A percentile compares a stretch with the other conserved stretches of the same genome.
These are phyloP conservation scores for Rousettus madagascariensis DNA, from an alignment of 2,797 vertebrate genomes.

Conservation along the genomic window DNA sequence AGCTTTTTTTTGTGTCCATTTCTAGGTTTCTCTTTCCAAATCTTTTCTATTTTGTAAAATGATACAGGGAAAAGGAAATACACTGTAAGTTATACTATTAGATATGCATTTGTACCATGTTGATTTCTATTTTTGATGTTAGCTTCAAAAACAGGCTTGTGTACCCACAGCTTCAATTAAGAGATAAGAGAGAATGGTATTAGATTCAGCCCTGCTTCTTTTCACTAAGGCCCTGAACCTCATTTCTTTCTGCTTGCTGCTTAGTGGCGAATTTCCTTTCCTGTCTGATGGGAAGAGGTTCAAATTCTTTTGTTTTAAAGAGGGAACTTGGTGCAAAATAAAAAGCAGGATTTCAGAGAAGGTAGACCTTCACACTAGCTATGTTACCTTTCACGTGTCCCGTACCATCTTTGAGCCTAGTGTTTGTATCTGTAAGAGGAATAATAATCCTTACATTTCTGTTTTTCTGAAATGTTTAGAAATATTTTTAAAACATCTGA, in stretches of 20 bases:
- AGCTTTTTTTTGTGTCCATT: not conserved
- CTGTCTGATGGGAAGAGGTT: not conserved
- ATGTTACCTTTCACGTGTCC: not conserved
- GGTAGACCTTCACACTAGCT: not conserved
- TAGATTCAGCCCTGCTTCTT: slow-evolving; percentile 23
- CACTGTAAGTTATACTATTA: not conserved
- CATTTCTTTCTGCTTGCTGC: not conserved
- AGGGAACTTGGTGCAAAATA: not conserved
- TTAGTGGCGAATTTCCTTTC: not conserved
- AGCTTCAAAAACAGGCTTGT: slow-evolving; percentile 3
- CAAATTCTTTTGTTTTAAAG: not conserved
- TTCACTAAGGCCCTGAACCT: not conserved
- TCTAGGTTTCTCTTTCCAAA: slow-evolving; percentile 41
- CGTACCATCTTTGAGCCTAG: not conserved
- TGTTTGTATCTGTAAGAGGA: not conserved
- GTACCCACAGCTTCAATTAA: slow-evolving; percentile 47
- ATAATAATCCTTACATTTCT: not conserved
- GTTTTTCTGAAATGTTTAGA: not conserved
- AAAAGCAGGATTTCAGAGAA: not conserved
- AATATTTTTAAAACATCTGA: not conserved
- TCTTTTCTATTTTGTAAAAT: slow-evolving; percentile 45
- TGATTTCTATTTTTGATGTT: slow-evolving; percentile 65
- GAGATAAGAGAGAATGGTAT: slow-evolving; percentile 62
- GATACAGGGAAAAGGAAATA: slow-evolving; percentile 11
- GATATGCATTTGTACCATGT: not conserved